Evolutionary conservation across 37 sponge, comb jelly and placozoan species (phyloP), one percentile per base, ranked within the genome.

Genomic region (Amphimedon queenslandica): DNA sequence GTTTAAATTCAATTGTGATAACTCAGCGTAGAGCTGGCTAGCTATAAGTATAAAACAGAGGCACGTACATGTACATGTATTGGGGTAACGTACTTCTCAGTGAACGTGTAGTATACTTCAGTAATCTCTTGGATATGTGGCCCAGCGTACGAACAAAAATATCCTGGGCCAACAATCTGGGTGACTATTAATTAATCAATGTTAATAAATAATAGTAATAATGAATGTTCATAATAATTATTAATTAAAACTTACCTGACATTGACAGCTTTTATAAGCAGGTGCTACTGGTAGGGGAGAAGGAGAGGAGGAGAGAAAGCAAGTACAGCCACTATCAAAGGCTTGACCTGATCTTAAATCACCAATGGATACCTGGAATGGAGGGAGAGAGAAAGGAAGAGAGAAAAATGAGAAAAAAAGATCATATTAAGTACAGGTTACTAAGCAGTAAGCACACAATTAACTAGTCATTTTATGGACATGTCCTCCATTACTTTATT

Each of bases 1-100:
- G 80, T 93, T 94, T 18, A 97, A 80, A 66, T 94, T 97, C 25
- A 97, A 66, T 61, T 90, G 93, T 0, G 95, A 88, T 57, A 97
- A 64, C 57, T 94, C 98, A 20, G 92, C 94, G 67, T 89, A 85
- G 35, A 97, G 69, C 83, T 97, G 95, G 16, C 81, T 84, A 63
- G 84, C 90, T 88, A 69, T 29, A n/a, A 21, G 63, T 6, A 66
- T 1, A 55, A 28, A 3, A 55, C 21, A 13, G 3, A 23, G 31
- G 24, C 20, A 31, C 16, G 32, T n/a, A 65, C 67, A 43, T 25
- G 24, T 4, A 70, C 21, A 23, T 11, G 38, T 20, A 32, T 2
- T 11, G 29, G 1, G 24, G 21, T 56, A 6, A 32, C 47, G 34
- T 37, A 92, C 93, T 85, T 65, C 82, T 79, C 24, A 89, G 55